These are phyloP conservation scores for Ginglymostoma cirratum DNA, from an alignment of 2,113 vertebrate species.

Conservation along the genomic window DNA sequence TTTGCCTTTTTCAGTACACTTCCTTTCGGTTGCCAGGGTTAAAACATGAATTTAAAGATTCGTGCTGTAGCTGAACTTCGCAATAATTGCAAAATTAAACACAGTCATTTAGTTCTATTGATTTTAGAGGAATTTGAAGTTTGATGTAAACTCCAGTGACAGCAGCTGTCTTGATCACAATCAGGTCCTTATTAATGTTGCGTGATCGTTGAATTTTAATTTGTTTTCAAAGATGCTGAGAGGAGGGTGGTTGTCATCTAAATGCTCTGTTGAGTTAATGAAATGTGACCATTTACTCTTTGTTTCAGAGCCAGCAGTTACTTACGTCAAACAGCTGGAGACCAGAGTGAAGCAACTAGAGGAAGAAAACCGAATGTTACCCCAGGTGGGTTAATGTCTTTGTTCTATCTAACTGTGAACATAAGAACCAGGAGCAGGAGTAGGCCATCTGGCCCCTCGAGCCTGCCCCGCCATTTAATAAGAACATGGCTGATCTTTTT, in stretches of 20 bases:
- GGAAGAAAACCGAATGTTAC: constrained; percentile 70
- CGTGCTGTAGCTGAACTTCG: background rate
- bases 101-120: background rate
- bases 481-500: too few relatives aligned
- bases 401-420: background rate
- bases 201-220: background rate
- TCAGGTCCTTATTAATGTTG: constrained; percentile 18
- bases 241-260: background rate
- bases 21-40: background rate
- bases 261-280: background rate
- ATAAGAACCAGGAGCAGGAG: too few relatives aligned
- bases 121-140: background rate
- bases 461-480: too few relatives aligned
- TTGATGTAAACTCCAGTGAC: background rate
- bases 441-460: too few relatives aligned
- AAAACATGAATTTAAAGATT: background rate
- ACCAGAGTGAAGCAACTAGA: constrained; percentile 75
- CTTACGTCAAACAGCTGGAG: constrained; percentile 77
- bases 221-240: background rate
- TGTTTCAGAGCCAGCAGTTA: constrained; percentile 74
- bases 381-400: constrained; percentile 62
- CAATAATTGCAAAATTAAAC: background rate
- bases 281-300: constrained; percentile 47
- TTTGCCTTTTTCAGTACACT: background rate
- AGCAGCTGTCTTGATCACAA: background rate